Conservation (phyloP, 1,140 invertebrate genomes). For the Heliothis virescens region DNA sequence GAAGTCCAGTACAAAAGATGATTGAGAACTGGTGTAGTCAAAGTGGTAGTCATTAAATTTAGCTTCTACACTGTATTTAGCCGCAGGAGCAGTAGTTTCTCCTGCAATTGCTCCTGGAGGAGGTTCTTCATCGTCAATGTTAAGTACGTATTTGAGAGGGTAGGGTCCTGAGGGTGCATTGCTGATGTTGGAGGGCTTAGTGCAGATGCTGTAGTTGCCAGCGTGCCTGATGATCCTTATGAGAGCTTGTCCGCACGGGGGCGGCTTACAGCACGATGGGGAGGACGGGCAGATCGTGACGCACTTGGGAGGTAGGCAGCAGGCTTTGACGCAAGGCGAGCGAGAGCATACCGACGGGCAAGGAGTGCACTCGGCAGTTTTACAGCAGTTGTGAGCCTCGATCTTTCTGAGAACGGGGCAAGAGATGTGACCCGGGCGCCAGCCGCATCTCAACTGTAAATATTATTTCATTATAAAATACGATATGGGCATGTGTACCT, state of each 20-base stretch:
- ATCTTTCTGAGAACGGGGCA: conserved; percentile 76
- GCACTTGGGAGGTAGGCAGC: conserved; percentile 66
- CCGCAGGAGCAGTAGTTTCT: conserved; percentile 1
- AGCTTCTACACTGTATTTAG: conserved; percentile 77
- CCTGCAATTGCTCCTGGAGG: not conserved
- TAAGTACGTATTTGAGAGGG: conserved; percentile 79
- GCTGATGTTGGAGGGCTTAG: conserved; percentile 75
- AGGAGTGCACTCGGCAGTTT: conserved; percentile 63
- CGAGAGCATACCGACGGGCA: conserved; percentile 62
- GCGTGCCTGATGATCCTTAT: conserved; percentile 76
- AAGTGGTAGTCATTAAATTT: conserved; percentile 81
- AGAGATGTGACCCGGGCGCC: conserved; percentile 82
- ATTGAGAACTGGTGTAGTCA: conserved; percentile 78
- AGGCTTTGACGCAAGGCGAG: conserved; percentile 62
- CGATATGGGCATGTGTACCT: not conserved
- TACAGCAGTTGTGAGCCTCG: conserved; percentile 74
- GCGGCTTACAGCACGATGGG: conserved; percentile 64
- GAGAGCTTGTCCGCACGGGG: conserved; percentile 61
- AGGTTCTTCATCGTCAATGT: conserved; percentile 63
- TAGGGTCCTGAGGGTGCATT: conserved; percentile 78
- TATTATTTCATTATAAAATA: conserved; percentile 10
- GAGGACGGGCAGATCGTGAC: conserved; percentile 62
- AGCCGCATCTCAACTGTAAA: conserved; percentile 78
- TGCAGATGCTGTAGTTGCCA: conserved; percentile 77
- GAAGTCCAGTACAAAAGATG: conserved; percentile 80